Conservation (phyloP, 2,888 invertebrate genomes). For the Gisinianus flammeolus region DNA sequence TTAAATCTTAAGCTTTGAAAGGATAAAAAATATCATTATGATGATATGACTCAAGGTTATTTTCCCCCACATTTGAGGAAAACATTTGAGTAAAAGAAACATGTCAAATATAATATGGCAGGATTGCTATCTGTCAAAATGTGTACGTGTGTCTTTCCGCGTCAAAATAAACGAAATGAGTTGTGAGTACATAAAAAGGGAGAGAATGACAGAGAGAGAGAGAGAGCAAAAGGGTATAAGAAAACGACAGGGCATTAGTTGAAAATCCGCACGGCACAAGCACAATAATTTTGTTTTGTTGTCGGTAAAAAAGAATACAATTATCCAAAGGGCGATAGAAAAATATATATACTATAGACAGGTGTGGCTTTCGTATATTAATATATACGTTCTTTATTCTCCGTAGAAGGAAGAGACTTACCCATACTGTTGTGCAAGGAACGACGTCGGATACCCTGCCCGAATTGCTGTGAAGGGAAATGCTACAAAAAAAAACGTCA, state of each 20-base stretch:
- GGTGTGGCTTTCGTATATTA: constrained; percentile 1
- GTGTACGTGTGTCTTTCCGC: constrained; percentile 6
- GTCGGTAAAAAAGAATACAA: too few species aligned
- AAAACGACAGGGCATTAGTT: constrained; percentile 28
- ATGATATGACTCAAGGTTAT: too few species aligned
- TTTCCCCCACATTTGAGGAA: too few species aligned
- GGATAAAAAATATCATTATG: too few species aligned
- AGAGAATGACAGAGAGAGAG: constrained; percentile 4
- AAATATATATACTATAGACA: neutral
- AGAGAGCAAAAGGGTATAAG: constrained; percentile 14
- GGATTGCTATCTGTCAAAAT: constrained; percentile 35
- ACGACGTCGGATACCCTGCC: constrained; percentile 76
- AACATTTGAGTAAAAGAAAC: neutral
- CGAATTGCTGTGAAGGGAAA: constrained; percentile 73
- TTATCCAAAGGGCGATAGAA: neutral
- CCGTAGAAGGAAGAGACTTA: constrained; percentile 67
- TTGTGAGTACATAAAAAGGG: constrained; percentile 4
- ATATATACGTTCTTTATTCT: constrained; percentile 26
- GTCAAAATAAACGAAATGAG: constrained; percentile 28
- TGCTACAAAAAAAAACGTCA: constrained; percentile 67
- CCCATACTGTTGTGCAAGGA: constrained; percentile 80
- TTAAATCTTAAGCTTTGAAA: neutral
- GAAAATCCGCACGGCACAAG: constrained; percentile 32
- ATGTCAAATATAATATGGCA: constrained; percentile 9
- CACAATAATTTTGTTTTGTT: neutral